These are phyloP conservation scores for Phenacoccus solenopsis DNA, from an alignment of 1,140 invertebrate genomes.

Conservation along the genomic window DNA sequence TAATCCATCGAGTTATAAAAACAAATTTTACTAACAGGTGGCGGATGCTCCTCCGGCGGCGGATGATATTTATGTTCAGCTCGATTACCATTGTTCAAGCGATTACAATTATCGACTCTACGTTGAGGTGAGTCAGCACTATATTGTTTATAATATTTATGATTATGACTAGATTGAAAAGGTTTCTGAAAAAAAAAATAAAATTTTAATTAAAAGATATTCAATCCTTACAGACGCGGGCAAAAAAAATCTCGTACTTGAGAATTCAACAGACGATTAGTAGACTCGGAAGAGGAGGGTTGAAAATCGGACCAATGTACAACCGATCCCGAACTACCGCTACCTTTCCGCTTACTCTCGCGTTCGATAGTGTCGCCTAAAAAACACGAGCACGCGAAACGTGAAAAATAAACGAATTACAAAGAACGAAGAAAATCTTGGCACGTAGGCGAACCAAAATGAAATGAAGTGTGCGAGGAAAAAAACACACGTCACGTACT, in stretches of 20 bases:
- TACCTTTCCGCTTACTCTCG: constrained; percentile 4
- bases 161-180: constrained; percentile 7
- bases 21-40: constrained; percentile 22
- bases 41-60: constrained; percentile 25
- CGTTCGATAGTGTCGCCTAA: background rate
- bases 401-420: too few species aligned
- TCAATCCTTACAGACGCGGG: background rate
- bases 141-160: constrained; percentile 6
- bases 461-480: background rate
- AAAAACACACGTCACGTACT: constrained; percentile 8
- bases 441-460: background rate
- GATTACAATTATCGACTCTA: background rate
- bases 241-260: background rate
- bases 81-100: background rate
- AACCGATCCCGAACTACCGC: background rate
- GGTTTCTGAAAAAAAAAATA: background rate
- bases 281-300: background rate
- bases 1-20: background rate
- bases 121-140: background rate
- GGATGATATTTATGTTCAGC: constrained; percentile 22
- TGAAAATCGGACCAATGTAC: constrained; percentile 11
- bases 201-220: background rate
- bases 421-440: background rate
- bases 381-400: too few species aligned
- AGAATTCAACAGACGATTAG: constrained; percentile 9